Evolutionary conservation across 2,113 vertebrate genomes (phyloP).

Genomic region (Elephantulus edwardii): DNA sequence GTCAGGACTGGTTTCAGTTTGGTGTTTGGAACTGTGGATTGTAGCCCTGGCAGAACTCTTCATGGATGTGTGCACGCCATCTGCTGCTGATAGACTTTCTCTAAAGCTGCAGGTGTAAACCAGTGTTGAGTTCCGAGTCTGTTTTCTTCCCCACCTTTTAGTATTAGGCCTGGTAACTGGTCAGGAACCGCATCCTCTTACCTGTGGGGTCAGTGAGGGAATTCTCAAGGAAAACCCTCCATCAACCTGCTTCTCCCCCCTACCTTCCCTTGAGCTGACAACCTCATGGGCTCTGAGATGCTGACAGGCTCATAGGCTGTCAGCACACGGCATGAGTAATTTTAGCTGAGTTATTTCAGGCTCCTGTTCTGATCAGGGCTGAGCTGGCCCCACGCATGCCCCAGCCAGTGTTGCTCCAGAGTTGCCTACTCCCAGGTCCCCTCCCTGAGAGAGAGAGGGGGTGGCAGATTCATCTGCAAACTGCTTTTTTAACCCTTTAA

Average conservation of each 20-base stretch:
- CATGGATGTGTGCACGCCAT: neutral
- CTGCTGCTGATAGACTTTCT: neutral
- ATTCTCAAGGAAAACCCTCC: slow-evolving; percentile 54
- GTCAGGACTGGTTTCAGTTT: neutral
- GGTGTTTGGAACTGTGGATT: neutral
- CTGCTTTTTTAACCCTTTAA: slow-evolving; percentile 63
- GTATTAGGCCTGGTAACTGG: neutral
- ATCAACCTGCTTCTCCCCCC: neutral
- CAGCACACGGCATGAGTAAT: slow-evolving; percentile 82
- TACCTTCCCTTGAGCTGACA: slow-evolving; percentile 21
- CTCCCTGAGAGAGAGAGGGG: slow-evolving; percentile 5
- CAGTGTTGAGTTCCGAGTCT: neutral
- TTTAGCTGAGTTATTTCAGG: slow-evolving; percentile 88
- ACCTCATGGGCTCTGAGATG: slow-evolving; percentile 67
- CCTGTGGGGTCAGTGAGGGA: slow-evolving; percentile 10
- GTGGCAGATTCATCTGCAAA: slow-evolving; percentile 7
- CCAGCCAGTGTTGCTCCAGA: slow-evolving; percentile 83
- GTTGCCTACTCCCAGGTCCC: slow-evolving; percentile 51
- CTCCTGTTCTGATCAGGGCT: slow-evolving; percentile 84
- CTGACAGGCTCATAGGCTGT: slow-evolving; percentile 74
- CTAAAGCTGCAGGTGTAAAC: neutral
- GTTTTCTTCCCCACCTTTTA: slow-evolving; percentile 27
- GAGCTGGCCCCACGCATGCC: slow-evolving; percentile 84
- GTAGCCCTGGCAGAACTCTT: neutral
- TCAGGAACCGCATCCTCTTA: slow-evolving; percentile 7